phyloP scores from a whole-genome alignment of 2,888 invertebrate species.

The Chymomyza amoena region DNA sequence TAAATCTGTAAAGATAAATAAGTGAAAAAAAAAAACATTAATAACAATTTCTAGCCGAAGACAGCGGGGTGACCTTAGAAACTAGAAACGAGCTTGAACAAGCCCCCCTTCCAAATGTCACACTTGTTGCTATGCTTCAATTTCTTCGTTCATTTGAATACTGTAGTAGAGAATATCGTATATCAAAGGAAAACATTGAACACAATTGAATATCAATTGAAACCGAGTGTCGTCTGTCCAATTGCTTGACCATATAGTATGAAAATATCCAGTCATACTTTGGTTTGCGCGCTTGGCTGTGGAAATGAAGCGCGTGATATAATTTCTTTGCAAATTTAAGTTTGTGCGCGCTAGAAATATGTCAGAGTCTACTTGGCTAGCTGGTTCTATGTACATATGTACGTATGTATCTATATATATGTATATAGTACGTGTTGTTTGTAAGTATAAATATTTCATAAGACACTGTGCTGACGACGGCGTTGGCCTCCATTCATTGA shows the following conservation, averaged over 20 bases:
- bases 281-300: conserved; percentile 7
- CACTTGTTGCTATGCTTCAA: conserved; percentile 35
- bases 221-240: background rate
- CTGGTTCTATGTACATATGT: background rate
- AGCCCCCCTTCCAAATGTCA: conserved; percentile 21
- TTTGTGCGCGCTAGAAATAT: conserved; percentile 19
- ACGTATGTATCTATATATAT: background rate
- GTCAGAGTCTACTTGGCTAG: conserved; percentile 19
- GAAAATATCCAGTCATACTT: conserved; percentile 12
- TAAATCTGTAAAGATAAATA: conserved; percentile 42
- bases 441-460: conserved; percentile 33
- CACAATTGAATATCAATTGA: conserved; percentile 45
- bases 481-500: conserved; percentile 39
- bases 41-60: background rate
- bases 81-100: conserved; percentile 17
- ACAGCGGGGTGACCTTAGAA: background rate
- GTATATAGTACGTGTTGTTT: background rate
- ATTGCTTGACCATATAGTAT: background rate
- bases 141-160: conserved; percentile 17
- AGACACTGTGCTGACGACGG: conserved; percentile 16
- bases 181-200: conserved; percentile 12
- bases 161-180: background rate
- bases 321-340: conserved; percentile 41
- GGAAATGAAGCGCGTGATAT: conserved; percentile 48
- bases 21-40: conserved; percentile 7